Percentiles rank a stretch among this genome's conserved stretches.
Evolutionary conservation across 2,888 invertebrate species (phyloP).

Genomic region (Gryllus longicercus): DNA sequence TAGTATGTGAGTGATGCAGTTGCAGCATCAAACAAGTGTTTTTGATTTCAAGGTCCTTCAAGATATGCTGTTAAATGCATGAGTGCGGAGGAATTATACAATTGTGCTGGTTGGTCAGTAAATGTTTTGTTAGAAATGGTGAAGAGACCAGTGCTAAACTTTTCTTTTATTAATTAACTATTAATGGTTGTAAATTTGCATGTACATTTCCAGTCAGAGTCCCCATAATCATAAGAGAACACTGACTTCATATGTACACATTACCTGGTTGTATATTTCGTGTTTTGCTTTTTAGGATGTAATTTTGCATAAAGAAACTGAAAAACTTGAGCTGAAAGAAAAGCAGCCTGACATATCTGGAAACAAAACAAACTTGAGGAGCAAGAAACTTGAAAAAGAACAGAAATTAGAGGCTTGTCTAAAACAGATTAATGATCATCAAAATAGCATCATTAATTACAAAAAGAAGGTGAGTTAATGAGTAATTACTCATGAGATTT

Average conservation of each 20-base stretch:
- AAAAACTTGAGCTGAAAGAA: slow-evolving; percentile 53
- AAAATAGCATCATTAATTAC: slow-evolving; percentile 56
- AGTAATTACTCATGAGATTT: no score
- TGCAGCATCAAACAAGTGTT: not conserved
- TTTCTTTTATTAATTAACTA: not conserved
- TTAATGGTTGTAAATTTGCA: not conserved
- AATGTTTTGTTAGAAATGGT: no score
- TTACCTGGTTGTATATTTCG: not conserved
- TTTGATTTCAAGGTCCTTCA: no score
- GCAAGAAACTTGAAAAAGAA: slow-evolving; percentile 69
- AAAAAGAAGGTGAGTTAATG: slow-evolving; percentile 50
- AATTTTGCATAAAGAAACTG: slow-evolving; percentile 32
- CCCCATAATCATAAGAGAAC: no score
- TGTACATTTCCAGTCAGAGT: not conserved
- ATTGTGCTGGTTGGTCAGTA: no score
- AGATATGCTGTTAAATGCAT: no score
- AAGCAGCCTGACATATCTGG: slow-evolving; percentile 60
- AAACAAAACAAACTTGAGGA: slow-evolving; percentile 65
- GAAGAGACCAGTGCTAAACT: not conserved
- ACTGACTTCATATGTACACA: slow-evolving; percentile 31
- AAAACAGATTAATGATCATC: slow-evolving; percentile 57
- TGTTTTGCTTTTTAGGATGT: slow-evolving; percentile 22
- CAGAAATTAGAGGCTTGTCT: slow-evolving; percentile 63
- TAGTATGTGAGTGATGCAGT: not conserved
- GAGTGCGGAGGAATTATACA: no score